Evolutionary conservation across 1,140 invertebrate genomes (phyloP).

Genomic region (Hyles euphorbiae): DNA sequence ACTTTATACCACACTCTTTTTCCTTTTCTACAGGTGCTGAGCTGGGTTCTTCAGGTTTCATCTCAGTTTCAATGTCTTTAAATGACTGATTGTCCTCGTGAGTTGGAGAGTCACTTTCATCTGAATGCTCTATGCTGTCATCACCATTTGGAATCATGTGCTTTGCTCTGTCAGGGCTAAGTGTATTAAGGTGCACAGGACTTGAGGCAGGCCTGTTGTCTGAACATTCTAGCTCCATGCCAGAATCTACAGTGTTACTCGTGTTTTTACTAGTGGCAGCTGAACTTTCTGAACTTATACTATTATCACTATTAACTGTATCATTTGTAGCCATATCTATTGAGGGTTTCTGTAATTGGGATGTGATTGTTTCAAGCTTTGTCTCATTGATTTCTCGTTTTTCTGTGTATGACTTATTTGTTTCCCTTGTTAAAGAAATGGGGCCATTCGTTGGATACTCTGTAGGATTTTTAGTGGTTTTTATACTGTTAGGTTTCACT

Average conservation of each 20-base stretch:
- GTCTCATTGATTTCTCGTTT: slow-evolving; percentile 44
- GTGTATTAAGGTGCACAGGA: slow-evolving; percentile 25
- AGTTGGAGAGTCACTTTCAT: slow-evolving; percentile 45
- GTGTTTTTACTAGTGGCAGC: slow-evolving; percentile 37
- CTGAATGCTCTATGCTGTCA: slow-evolving; percentile 47
- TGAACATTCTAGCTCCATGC: slow-evolving; percentile 39
- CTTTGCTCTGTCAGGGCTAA: slow-evolving; percentile 20
- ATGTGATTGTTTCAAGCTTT: slow-evolving; percentile 43
- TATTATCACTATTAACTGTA: slow-evolving; percentile 44
- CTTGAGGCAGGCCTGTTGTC: slow-evolving; percentile 27
- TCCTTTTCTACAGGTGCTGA: slow-evolving; percentile 37
- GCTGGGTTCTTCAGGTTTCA: slow-evolving; percentile 34
- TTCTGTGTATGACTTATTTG: slow-evolving; percentile 34
- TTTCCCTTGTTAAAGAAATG: slow-evolving; percentile 32
- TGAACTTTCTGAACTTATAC: slow-evolving; percentile 50
- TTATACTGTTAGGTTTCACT: slow-evolving; percentile 49
- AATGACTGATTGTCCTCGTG: slow-evolving; percentile 30
- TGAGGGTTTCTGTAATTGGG: slow-evolving; percentile 25
- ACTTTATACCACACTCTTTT: slow-evolving; percentile 60
- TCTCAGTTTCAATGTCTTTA: slow-evolving; percentile 26
- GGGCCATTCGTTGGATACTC: slow-evolving; percentile 48
- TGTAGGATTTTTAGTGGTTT: slow-evolving; percentile 40
- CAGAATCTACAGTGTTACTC: slow-evolving; percentile 41
- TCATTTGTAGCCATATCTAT: slow-evolving; percentile 35
- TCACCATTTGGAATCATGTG: slow-evolving; percentile 49